These are phyloP conservation scores for Eupithecia subfuscata DNA, from an alignment of 2,888 invertebrate species.

Conservation along the genomic window DNA sequence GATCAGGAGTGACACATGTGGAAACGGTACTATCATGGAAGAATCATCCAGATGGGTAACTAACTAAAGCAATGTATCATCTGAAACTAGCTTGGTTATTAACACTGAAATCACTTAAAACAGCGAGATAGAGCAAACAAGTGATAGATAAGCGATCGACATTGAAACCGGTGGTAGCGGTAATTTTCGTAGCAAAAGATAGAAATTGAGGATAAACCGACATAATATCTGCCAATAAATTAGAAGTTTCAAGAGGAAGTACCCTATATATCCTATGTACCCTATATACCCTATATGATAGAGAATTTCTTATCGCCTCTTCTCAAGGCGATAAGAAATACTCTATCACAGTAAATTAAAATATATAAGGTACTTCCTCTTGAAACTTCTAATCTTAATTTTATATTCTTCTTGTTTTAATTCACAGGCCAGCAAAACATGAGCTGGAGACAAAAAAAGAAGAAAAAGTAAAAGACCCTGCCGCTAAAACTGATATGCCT, in stretches of 20 bases:
- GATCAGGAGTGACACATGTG: slow-evolving; percentile 69
- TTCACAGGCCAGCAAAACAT: not conserved
- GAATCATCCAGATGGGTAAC: slow-evolving; percentile 71
- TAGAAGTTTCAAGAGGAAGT: too few relatives aligned
- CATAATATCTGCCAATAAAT: not conserved
- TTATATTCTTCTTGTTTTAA: not conserved
- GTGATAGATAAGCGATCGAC: not conserved
- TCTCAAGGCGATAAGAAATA: not conserved
- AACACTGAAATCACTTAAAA: not conserved
- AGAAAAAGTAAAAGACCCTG: not conserved
- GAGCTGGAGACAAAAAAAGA: not conserved
- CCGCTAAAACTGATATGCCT: not conserved
- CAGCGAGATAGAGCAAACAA: not conserved
- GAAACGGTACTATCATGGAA: slow-evolving; percentile 69
- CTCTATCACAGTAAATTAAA: not conserved
- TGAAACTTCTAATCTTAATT: not conserved
- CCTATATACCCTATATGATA: too few relatives aligned
- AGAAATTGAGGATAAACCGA: not conserved
- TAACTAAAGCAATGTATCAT: not conserved
- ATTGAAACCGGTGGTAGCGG: not conserved
- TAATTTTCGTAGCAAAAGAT: not conserved
- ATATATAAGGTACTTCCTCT: not conserved
- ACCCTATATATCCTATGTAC: too few relatives aligned
- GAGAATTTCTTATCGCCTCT: too few relatives aligned
- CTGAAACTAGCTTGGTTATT: not conserved